Conservation (phyloP, 92 coral and sea anemone genomes). For the Zoanthus sansibaricus region DNA sequence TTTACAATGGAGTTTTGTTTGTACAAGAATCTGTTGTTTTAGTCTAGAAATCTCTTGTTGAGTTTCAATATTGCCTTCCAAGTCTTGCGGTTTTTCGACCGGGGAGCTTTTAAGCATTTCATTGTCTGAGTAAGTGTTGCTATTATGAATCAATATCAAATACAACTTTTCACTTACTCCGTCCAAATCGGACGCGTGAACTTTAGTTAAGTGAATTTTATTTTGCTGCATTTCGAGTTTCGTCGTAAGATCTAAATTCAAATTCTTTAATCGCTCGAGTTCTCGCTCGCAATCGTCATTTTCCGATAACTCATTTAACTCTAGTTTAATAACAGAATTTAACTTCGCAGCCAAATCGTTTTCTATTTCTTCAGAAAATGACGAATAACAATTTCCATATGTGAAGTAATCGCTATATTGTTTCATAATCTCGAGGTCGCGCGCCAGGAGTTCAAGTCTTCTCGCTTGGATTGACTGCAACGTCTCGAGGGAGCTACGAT, state of each 20-base stretch:
- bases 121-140: slow-evolving; percentile 38
- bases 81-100: slow-evolving; percentile 25
- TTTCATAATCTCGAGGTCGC: slow-evolving; percentile 70
- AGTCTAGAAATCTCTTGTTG: slow-evolving; percentile 23
- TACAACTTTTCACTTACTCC: slow-evolving; percentile 66
- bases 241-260: slow-evolving; percentile 40
- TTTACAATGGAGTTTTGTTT: slow-evolving; percentile 61
- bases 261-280: slow-evolving; percentile 52
- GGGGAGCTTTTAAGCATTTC: background rate
- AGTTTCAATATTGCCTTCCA: background rate
- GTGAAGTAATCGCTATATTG: slow-evolving; percentile 59
- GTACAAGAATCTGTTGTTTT: slow-evolving; percentile 62
- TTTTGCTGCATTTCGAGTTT: slow-evolving; percentile 59
- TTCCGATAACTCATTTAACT: slow-evolving; percentile 67
- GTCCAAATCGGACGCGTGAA: slow-evolving; percentile 72
- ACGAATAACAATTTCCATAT: slow-evolving; percentile 54
- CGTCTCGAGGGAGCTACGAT: slow-evolving; percentile 74
- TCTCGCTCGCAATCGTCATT: slow-evolving; percentile 51
- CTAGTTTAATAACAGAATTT: slow-evolving; percentile 61
- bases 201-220: slow-evolving; percentile 58
- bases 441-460: slow-evolving; percentile 64
- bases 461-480: slow-evolving; percentile 58
- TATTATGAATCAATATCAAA: slow-evolving; percentile 42
- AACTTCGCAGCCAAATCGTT: slow-evolving; percentile 67
- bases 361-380: slow-evolving; percentile 71